Base-by-base conservation (phyloP, 2,888 invertebrate species). In the Parthenolecanium corni region DNA sequence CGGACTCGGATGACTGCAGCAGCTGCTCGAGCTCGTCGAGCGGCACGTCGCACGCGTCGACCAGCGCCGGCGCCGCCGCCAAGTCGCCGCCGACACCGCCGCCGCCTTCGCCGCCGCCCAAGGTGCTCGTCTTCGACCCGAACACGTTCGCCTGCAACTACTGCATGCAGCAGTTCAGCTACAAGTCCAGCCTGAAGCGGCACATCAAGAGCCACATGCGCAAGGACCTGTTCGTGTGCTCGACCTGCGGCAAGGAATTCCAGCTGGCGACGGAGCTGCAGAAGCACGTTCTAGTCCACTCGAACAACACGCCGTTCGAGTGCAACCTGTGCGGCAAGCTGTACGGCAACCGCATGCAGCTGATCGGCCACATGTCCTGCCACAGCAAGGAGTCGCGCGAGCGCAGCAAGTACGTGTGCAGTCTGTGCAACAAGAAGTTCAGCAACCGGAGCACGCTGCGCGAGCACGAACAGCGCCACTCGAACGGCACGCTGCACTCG, bases 371-470 rank as follows among this genome's bases (percentile, higher is more conserved):
- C n/a, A 66, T 67, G 64, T 65, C 67, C 12, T 64, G 63, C 21
- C 67, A 67, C 25, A 67, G 65, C 52, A 66, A 66, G 54, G 65
- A 66, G 52, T 65, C 65, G 24, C 57, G 65, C 21, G 66, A 65
- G 38, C 66, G 66, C 6, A 64, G 66, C 64, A 65, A 65, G n/a
- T 65, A 65, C 49, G 63, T 65, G 18, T 66, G 66, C 52, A 52
- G 57, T 16, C 62, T 66, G 38, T 66, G 66, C 53, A 66, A 65
- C n/a, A 66, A 66, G 62, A 66, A 66, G 24, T 66, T 66, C 61
- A 65, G 65, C 40, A 66, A 65, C 20, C 64, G 65, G 25, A 64
- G 64, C 23, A 66, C 64, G 18, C 52, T 66, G 9, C 56, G 58
- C 5, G 66, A 66, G 46, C 67, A 67, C 53, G 65, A 63, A 46